These are phyloP conservation scores for Micrasema longulum DNA, from an alignment of 1,140 invertebrate species.

Conservation along the genomic window DNA sequence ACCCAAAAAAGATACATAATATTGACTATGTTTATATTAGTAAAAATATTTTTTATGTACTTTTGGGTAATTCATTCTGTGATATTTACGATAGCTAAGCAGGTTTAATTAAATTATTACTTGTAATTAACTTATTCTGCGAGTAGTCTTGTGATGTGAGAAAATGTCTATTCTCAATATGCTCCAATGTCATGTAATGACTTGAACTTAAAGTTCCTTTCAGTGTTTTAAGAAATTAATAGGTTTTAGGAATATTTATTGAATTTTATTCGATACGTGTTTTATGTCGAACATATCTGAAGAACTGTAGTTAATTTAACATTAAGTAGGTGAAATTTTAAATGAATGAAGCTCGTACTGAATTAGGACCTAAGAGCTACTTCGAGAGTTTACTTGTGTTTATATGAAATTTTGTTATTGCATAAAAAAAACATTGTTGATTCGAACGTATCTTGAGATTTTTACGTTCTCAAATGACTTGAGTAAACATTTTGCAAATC, in stretches of 20 bases:
- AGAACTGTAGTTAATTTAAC: background rate
- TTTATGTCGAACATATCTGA: background rate
- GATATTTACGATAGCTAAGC: slow-evolving; percentile 30
- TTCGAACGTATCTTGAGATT: no score
- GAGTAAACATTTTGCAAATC: no score
- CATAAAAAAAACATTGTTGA: no score
- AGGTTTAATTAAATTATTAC: no score
- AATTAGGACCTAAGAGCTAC: background rate
- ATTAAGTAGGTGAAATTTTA: background rate
- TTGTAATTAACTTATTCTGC: no score
- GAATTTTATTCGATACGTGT: background rate
- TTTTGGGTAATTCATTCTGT: slow-evolving; percentile 30
- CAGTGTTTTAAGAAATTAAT: slow-evolving; percentile 20
- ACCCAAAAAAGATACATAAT: no score
- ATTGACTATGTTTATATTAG: no score
- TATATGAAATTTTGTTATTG: no score
- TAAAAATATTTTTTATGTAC: no score
- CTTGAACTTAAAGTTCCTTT: slow-evolving; percentile 39
- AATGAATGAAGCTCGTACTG: background rate
- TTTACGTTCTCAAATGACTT: no score
- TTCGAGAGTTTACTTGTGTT: background rate
- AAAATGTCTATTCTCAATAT: no score
- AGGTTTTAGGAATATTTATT: background rate
- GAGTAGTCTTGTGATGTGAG: no score
- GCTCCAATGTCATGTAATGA: slow-evolving; percentile 19